A percentile compares a stretch with the other conserved stretches of the same genome.
phyloP scores from a whole-genome alignment of 2,797 vertebrate genomes.

The Kryptopterus vitreolus region DNA sequence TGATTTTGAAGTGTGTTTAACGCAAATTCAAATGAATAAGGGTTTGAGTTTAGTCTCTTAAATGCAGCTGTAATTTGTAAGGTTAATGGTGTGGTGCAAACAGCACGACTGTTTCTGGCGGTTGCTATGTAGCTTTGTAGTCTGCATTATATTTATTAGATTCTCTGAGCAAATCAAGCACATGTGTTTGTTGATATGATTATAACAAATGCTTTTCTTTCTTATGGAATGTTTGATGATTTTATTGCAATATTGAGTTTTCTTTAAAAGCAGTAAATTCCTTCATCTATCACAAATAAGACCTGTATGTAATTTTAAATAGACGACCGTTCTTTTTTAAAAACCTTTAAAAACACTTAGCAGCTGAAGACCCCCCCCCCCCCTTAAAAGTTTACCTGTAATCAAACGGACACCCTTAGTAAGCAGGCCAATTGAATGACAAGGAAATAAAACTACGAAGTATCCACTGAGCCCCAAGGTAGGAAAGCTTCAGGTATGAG shows the following conservation, averaged over 20 bases:
- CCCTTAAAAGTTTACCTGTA: background rate
- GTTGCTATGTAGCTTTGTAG: background rate
- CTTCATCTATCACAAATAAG: background rate
- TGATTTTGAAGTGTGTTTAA: background rate
- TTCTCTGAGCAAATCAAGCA: background rate
- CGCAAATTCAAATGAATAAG: constrained; percentile 2
- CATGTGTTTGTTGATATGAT: background rate
- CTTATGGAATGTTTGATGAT: background rate
- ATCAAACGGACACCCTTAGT: background rate
- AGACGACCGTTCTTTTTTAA: background rate
- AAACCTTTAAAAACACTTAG: background rate
- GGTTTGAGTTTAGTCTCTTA: constrained; percentile 6
- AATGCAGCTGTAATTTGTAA: background rate
- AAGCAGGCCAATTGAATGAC: background rate
- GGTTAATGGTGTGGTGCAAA: background rate
- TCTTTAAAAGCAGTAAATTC: background rate
- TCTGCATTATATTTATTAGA: background rate
- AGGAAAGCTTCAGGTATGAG: background rate
- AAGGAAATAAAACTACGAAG: background rate
- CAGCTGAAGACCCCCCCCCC: background rate
- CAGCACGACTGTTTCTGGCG: background rate
- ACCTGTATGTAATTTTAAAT: background rate
- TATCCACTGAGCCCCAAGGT: background rate
- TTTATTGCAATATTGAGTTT: background rate
- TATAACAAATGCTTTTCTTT: background rate